Conservation (phyloP, 1,140 invertebrate species). For the Bombus waltoni region DNA sequence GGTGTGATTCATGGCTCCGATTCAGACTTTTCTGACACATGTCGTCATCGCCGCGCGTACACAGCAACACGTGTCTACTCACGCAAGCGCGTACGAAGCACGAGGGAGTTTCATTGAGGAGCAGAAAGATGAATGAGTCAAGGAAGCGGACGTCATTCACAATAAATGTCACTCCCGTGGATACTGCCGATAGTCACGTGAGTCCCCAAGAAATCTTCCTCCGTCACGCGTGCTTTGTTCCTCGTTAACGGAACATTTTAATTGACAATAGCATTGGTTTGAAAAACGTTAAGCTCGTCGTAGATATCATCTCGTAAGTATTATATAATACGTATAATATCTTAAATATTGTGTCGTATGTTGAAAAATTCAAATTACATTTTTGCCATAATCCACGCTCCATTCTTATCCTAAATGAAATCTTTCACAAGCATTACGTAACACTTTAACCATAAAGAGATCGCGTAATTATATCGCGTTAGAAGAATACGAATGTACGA, state of each 20-base stretch:
- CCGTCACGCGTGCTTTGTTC: not conserved
- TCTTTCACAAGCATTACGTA: no score
- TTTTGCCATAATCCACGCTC: no score
- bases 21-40: not conserved
- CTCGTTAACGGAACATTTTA: no score
- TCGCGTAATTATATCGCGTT: not conserved
- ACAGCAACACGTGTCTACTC: constrained; percentile 24
- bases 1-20: not conserved
- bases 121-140: constrained; percentile 19
- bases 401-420: no score
- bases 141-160: constrained; percentile 35
- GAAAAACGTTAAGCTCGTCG: no score
- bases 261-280: no score
- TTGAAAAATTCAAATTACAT: no score
- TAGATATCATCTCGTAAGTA: no score
- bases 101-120: constrained; percentile 46
- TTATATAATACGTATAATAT: no score
- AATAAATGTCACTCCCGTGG: constrained; percentile 12
- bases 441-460: no score
- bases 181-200: not conserved
- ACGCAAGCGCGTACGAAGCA: constrained; percentile 21
- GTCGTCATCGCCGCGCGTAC: not conserved
- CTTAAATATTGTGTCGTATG: no score
- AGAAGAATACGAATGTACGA: no score
- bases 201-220: not conserved